phyloP scores from a whole-genome alignment of 2,113 vertebrate species.

The Chloebia gouldiae region DNA sequence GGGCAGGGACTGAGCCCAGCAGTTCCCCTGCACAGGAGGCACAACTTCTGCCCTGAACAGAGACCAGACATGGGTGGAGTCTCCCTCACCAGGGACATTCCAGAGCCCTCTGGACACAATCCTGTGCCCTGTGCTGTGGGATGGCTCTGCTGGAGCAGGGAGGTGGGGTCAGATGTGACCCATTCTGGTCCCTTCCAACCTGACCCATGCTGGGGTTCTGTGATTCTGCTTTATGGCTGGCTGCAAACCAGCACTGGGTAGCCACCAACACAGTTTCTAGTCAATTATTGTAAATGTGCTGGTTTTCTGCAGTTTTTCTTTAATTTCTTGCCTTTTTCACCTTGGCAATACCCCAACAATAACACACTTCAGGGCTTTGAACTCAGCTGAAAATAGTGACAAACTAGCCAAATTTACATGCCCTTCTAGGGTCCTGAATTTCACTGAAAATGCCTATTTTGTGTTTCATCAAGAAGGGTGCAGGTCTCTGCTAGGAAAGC shows the following conservation, averaged over 20 bases:
- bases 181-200: not conserved
- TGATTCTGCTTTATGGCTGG: not conserved
- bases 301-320: not conserved
- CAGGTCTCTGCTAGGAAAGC: not conserved
- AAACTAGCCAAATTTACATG: not conserved
- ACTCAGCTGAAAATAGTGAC: fast-evolving
- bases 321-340: not conserved
- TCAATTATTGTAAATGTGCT: not conserved
- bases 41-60: not conserved
- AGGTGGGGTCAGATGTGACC: not conserved
- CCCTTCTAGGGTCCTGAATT: not conserved
- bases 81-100: not conserved
- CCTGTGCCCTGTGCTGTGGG: not conserved
- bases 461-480: not conserved
- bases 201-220: not conserved
- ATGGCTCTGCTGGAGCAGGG: not conserved
- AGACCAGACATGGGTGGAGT: not conserved
- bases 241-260: not conserved
- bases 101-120: not conserved
- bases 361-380: not conserved
- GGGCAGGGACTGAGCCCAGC: not conserved
- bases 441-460: not conserved
- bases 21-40: not conserved
- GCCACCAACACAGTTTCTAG: not conserved
- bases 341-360: not conserved